These are phyloP conservation scores for Hassar affinis DNA, from an alignment of 2,113 vertebrate species.

Conservation along the genomic window DNA sequence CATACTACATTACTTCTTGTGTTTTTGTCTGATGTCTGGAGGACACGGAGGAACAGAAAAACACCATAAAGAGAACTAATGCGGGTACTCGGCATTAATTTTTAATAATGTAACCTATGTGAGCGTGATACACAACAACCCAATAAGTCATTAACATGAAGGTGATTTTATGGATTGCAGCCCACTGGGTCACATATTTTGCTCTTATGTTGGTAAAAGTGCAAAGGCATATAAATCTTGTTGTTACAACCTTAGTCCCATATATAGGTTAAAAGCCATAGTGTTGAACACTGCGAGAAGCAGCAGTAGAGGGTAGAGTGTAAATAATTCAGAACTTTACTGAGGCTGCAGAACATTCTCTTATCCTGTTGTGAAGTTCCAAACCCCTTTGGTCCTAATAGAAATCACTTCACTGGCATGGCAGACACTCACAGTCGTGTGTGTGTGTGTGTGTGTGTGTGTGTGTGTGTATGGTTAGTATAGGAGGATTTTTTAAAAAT, in stretches of 20 bases:
- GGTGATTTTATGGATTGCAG: background rate
- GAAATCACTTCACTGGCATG: conserved; percentile 47
- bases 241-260: background rate
- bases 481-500: background rate
- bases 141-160: background rate
- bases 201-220: background rate
- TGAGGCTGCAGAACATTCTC: conserved; percentile 48
- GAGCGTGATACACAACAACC: background rate
- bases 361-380: conserved; percentile 45
- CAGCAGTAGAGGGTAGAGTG: conserved; percentile 37
- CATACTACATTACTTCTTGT: background rate
- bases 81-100: background rate
- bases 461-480: background rate
- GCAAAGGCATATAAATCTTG: background rate
- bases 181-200: background rate
- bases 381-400: conserved; percentile 18
- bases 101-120: conserved; percentile 22
- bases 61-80: background rate
- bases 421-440: background rate
- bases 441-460: background rate
- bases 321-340: conserved; percentile 62
- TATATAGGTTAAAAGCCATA: background rate
- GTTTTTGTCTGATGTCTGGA: conserved; percentile 14
- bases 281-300: background rate
- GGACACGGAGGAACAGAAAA: background rate